A percentile compares a stretch with the other conserved stretches of the same genome.
phyloP scores from a whole-genome alignment of 1,140 invertebrate genomes.

The Dendrolimus punctatus region DNA sequence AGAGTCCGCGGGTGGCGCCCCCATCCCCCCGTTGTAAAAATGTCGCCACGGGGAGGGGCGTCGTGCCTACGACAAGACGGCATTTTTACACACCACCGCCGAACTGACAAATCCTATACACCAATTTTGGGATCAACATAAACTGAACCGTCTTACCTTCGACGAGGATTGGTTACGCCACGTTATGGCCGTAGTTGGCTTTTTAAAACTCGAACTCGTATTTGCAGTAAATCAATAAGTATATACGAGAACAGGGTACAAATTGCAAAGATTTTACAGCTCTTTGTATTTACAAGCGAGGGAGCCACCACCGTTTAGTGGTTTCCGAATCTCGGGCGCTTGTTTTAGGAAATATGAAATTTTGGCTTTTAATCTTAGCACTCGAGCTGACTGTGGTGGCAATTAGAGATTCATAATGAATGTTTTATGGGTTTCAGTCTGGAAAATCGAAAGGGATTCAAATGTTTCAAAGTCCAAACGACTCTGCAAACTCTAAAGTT shows the following conservation, averaged over 20 bases:
- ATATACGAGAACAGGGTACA: conserved; percentile 58
- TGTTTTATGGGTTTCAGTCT: too few species aligned
- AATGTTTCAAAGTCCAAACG: too few species aligned
- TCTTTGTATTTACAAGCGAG: conserved; percentile 49
- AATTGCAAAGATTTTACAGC: conserved; percentile 65
- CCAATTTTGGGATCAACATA: conserved; percentile 18
- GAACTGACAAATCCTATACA: conserved; percentile 42
- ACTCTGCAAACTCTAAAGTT: too few species aligned
- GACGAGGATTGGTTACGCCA: conserved; percentile 16
- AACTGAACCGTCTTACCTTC: conserved; percentile 22
- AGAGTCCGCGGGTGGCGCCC: conserved; percentile 52
- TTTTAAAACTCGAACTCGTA: conserved; percentile 53
- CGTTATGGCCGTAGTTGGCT: conserved; percentile 22
- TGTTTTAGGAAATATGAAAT: conserved; percentile 57
- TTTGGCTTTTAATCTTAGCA: conserved; percentile 26
- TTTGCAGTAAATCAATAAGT: conserved; percentile 68
- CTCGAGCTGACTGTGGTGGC: conserved; percentile 1
- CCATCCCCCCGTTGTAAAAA: conserved; percentile 49
- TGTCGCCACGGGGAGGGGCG: conserved; percentile 49
- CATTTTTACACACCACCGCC: conserved; percentile 55
- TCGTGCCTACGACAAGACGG: conserved; percentile 64
- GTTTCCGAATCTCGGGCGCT: conserved; percentile 31
- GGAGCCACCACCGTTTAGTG: conserved; percentile 38
- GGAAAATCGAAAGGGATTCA: too few species aligned
- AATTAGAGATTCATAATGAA: too few species aligned